phyloP scores from a whole-genome alignment of 2,888 invertebrate species.

The Subacronicta megacephala region DNA sequence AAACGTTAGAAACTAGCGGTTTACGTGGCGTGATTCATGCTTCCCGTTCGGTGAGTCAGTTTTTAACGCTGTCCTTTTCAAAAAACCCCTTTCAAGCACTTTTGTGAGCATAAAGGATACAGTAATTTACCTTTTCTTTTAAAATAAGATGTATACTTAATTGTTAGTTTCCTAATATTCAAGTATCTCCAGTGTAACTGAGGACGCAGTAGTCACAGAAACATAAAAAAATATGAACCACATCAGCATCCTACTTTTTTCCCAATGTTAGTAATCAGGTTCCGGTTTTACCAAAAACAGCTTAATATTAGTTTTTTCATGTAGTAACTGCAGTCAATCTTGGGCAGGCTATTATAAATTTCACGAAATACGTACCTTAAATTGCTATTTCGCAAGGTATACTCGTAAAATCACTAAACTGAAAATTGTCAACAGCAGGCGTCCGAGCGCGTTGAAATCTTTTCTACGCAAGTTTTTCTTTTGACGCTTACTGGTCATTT shows the following conservation, averaged over 20 bases:
- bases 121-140: conserved; percentile 28
- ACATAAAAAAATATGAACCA: neutral
- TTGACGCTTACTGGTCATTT: conserved; percentile 27
- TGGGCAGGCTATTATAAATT: neutral
- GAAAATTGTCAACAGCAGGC: neutral
- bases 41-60: conserved; percentile 70
- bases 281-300: no score
- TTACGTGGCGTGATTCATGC: conserved; percentile 73
- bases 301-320: neutral
- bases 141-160: conserved; percentile 6
- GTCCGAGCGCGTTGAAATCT: conserved; percentile 64
- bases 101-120: conserved; percentile 33
- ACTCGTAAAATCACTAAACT: neutral
- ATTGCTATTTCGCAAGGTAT: neutral
- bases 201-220: neutral
- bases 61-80: conserved; percentile 45
- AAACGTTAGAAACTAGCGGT: conserved; percentile 79
- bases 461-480: conserved; percentile 48
- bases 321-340: neutral
- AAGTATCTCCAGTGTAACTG: conserved; percentile 13
- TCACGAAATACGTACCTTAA: neutral
- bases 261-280: no score
- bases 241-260: neutral
- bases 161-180: conserved; percentile 11
- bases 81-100: conserved; percentile 41